phyloP scores from a whole-genome alignment of 1,140 invertebrate species.

The Hyphantria cunea region DNA sequence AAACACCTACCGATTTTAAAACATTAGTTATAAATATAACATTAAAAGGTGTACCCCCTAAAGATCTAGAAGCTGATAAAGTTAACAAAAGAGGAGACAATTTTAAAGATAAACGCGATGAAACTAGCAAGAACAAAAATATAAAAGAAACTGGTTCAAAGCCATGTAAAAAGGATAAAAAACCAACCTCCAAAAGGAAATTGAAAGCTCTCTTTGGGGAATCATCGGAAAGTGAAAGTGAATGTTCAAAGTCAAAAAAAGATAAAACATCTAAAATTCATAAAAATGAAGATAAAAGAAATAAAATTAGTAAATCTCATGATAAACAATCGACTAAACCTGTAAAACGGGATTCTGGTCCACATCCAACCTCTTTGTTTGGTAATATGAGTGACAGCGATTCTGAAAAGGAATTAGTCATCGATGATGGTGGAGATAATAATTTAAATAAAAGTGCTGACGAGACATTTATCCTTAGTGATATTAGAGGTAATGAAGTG shows the following conservation, averaged over 20 bases:
- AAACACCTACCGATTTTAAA: constrained; percentile 40
- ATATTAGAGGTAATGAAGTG: constrained; percentile 4
- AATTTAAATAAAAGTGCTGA: constrained; percentile 12
- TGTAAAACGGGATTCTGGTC: constrained; percentile 16
- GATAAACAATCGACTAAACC: constrained; percentile 3
- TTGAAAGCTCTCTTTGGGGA: constrained; percentile 78
- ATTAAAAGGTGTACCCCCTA: constrained; percentile 61
- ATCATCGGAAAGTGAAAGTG: constrained; percentile 64
- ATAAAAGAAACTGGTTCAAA: constrained; percentile 33
- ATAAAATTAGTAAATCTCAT: constrained; percentile 5
- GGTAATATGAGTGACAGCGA: constrained; percentile 46
- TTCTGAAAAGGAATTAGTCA: constrained; percentile 49
- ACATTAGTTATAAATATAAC: constrained; percentile 74
- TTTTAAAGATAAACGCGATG: constrained; percentile 15
- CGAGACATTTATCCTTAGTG: constrained; percentile 13
- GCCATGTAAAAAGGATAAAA: constrained; percentile 36
- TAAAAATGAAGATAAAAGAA: constrained; percentile 24
- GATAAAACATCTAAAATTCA: constrained; percentile 36
- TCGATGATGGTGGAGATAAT: constrained; percentile 43
- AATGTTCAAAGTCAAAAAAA: constrained; percentile 33
- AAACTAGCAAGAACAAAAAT: constrained; percentile 22
- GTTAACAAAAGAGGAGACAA: constrained; percentile 30
- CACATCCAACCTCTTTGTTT: constrained; percentile 39
- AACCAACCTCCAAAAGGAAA: constrained; percentile 71
- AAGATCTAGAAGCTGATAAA: constrained; percentile 35